Base-by-base conservation (phyloP, 2,113 vertebrate species). In the Ascaphus truei region DNA sequence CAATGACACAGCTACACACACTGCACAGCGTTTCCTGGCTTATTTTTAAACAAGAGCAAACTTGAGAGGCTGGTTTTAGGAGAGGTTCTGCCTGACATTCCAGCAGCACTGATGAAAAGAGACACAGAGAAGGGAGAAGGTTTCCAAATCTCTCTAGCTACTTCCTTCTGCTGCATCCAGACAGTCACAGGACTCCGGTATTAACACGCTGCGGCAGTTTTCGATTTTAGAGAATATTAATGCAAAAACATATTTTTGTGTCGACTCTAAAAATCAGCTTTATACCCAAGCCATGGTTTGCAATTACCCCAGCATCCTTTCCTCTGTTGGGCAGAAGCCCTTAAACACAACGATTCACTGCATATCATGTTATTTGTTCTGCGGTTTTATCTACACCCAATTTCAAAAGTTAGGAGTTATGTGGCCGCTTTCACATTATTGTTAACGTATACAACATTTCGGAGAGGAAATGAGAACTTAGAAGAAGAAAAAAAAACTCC, bases 31-130 rank as follows among this genome's bases (percentile, higher is more conserved):
- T 71, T 71, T 71, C 67, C 67, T 71, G 67, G 67, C 67, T 71
- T 71, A 71, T 71, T 71, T 71, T 71, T 61, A 60, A 69, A 61
- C 67, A 52, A 71, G 67, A 52, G 30, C 55, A 71, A 69, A 69
- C 61, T 52, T 71, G 31, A 61, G 33, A 52, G 41, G 23, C 7
- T 22, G 10, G 5, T 39, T 47, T 65, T 56, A 5, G 25, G 31
- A 61, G 57, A 57, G 55, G 31, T 29, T 41, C 31, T 52, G 48
- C 45, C 57, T 60, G 57, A 41, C 56, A 52, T 71, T 71, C 67
- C 67, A 52, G 34, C 26, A 52, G 57, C 43, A 22, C 33, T 22
- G 43, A 71, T 71, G 67, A 71, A 61, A 71, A 61, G 31, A 41
- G 45, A 31, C 57, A 61, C n/a, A n/a, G n/a, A n/a, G 10, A 51